Evolutionary conservation across 1,140 invertebrate species (phyloP).

Genomic region (Laupala kohalensis): DNA sequence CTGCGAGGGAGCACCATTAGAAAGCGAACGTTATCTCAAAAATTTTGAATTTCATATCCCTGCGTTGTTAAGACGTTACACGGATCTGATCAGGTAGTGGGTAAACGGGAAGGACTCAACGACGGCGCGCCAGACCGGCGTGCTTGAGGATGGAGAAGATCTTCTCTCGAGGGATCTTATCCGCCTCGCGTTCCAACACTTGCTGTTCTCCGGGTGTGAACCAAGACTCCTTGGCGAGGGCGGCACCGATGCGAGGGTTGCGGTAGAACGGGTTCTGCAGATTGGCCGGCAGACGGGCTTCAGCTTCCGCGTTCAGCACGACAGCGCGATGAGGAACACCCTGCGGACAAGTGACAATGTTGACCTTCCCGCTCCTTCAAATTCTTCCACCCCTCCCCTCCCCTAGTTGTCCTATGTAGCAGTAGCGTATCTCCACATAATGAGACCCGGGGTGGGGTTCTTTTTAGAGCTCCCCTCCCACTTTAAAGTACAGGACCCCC

Average conservation of each 20-base stretch:
- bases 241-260: conserved; percentile 53
- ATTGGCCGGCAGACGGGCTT: conserved; percentile 42
- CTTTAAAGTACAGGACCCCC: no score
- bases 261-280: conserved; percentile 60
- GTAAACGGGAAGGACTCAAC: neutral
- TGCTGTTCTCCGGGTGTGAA: conserved; percentile 33
- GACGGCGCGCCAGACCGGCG: conserved; percentile 38
- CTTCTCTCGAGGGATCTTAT: conserved; percentile 59
- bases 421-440: no score
- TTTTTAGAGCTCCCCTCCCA: no score
- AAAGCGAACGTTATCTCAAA: no score
- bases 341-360: neutral
- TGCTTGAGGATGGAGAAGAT: conserved; percentile 59
- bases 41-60: no score
- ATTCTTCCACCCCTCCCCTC: no score
- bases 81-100: neutral
- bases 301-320: conserved; percentile 39
- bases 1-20: no score
- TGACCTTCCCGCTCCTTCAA: no score
- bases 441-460: no score
- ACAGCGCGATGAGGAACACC: conserved; percentile 40
- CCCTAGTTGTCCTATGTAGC: no score
- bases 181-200: conserved; percentile 58
- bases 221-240: conserved; percentile 60
- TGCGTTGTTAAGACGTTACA: no score